Conservation (phyloP, 1,140 invertebrate genomes). For the Coptotermes formosanus region DNA sequence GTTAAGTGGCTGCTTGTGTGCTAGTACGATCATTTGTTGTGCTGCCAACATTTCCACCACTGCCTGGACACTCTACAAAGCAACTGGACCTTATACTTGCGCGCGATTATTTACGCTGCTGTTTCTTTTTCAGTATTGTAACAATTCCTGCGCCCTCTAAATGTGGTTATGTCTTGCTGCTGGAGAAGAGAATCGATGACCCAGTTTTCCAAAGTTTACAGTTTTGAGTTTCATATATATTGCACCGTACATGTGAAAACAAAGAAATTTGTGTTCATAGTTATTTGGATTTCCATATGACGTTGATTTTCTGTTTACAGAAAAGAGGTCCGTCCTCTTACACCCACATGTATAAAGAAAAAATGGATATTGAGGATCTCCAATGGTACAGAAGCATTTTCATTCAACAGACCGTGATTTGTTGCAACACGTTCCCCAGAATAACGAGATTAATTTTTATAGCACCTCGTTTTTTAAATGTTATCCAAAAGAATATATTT, state of each 20-base stretch:
- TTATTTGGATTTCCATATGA: neutral
- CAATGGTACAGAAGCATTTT: no score
- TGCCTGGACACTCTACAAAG: neutral
- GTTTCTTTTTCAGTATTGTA: neutral
- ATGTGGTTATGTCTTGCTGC: neutral
- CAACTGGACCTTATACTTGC: neutral
- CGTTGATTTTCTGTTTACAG: neutral
- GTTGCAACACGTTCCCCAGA: no score
- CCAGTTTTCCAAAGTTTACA: neutral
- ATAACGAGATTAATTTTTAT: no score
- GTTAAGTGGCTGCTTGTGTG: neutral
- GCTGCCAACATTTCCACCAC: neutral
- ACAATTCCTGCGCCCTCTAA: neutral
- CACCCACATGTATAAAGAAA: no score
- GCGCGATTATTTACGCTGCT: neutral
- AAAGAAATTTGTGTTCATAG: neutral
- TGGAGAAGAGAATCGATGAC: neutral
- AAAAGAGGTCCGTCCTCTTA: neutral
- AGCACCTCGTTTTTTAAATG: no score
- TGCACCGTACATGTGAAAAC: neutral
- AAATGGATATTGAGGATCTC: no score
- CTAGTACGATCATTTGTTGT: neutral
- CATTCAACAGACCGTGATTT: no score
- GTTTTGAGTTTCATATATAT: neutral
- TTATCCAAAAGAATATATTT: no score